Evolutionary conservation across 2,888 invertebrate genomes (phyloP), one percentile per base, ranked within the genome.

Genomic region (Lordiphosa andalusiaca): DNA sequence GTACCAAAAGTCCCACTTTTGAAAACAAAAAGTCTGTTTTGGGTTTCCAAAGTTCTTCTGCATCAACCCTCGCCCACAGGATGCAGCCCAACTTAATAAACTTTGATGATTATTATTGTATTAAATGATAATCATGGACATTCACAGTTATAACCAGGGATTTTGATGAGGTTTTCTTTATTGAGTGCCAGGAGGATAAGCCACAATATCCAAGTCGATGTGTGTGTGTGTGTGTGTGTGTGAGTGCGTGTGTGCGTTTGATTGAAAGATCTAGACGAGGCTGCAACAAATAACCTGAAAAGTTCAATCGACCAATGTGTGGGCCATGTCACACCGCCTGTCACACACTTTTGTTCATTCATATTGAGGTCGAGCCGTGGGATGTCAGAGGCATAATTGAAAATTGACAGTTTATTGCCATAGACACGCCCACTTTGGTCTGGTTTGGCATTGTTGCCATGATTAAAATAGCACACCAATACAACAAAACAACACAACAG

Each of bases 401-500:
- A 71, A 71, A 67, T 71, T 71, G 67, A 71, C 71, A 67, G 71
- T 67, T 67, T 70, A 70, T 70, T 70, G 69, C 70, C 67, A 61
- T 62, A 61, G 57, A 40, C 67, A 66, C 60, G 39, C 60, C 54
- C 62, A 66, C 60, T 59, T 49, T 50, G 51, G 48, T 49, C 67
- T 49, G 33, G 39, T 54, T 21, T 53, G 50, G 41, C 51, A 61
- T 57, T 59, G 65, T 69, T 60, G 65, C 50, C 50, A 59, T 65
- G 57, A 69, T 58, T 63, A 69, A 63, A 68, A 69, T 63, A 55
- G 58, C 51, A 47, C 38, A 51, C 51, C 37, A 23, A 56, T 21
- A 25, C 30, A 41, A 36, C 16, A 30, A 19, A 19, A 19, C 19
- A 3, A 19, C 19, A 19, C 19, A 19, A 19, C 19, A 19, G 2